Base-by-base conservation (phyloP, 2,888 invertebrate genomes). In the Troides oblongomaculatus region DNA sequence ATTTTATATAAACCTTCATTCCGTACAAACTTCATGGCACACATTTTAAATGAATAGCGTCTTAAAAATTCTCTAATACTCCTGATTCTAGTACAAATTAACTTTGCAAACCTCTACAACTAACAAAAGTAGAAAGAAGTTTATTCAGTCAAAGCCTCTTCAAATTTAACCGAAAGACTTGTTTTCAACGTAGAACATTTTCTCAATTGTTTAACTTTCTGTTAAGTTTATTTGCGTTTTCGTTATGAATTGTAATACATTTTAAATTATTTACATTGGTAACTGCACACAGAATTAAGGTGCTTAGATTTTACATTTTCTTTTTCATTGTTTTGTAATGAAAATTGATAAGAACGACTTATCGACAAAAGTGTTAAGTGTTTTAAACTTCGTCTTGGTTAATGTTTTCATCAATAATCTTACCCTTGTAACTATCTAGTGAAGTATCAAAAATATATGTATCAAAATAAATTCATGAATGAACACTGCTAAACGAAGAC, bases 111-210 rank as follows among this genome's bases (percentile, higher is more conserved):
- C 70, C 62, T 70, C 66, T 70, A 56, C 66, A 56, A 70, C 70
- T 66, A 66, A 62, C 59, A 66, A 70, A 66, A 66, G 63, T 63
- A 62, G 59, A 70, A 66, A 66, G 50, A 66, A 70, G 59, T 70
- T 70, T 66, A 63, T 66, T 70, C 66, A 70, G 66, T 70, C 59
- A 66, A 70, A 70, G 70, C 70, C 53, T 66, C 70, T 70, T 66
- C 70, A 70, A 70, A 66, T 53, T 70, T 63, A 63, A 53, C 70
- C 58, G 57, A 70, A 70, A 66, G 70, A 63, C 59, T 66, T 66
- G 70, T 70, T 66, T 62, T 70, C 59, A 70, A 53, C 53, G 46
- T 23, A 56, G 66, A 70, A 62, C 43, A 66, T 70, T 66, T 70
- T 66, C 69, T 18, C 69, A 66, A 66, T 66, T 70, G 69, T 70